phyloP scores from a whole-genome alignment of 1,140 invertebrate genomes.

The Antheraea pernyi region DNA sequence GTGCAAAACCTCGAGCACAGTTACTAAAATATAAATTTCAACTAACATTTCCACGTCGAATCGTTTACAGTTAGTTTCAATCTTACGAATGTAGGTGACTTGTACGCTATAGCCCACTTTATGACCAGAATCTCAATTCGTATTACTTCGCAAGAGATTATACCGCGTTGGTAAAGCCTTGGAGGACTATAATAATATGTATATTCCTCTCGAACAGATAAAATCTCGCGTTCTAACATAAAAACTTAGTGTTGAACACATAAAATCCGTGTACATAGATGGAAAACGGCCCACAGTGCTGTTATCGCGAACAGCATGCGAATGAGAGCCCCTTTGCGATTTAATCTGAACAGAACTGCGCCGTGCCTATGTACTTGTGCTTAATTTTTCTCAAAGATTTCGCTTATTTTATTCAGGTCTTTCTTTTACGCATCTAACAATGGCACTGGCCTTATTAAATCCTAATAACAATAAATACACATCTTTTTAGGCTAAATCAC shows the following conservation, averaged over 20 bases:
- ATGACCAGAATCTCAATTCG: neutral
- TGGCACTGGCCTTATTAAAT: too few species aligned
- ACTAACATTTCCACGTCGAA: neutral
- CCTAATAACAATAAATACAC: too few species aligned
- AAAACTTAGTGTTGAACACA: constrained; percentile 28
- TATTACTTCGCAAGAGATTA: neutral
- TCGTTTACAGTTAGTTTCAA: neutral
- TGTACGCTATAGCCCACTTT: neutral
- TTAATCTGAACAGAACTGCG: constrained; percentile 50
- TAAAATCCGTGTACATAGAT: constrained; percentile 23
- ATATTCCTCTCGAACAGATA: neutral
- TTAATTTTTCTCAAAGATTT: constrained; percentile 30
- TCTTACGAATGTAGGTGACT: neutral
- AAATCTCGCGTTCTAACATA: constrained; percentile 16
- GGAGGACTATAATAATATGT: constrained; percentile 2
- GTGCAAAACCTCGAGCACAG: too few species aligned
- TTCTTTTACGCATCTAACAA: too few species aligned
- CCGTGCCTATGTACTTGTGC: constrained; percentile 35
- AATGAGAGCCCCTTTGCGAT: constrained; percentile 55
- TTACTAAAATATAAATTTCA: too few species aligned
- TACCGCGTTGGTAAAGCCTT: neutral
- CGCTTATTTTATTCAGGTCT: too few species aligned
- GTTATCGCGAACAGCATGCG: constrained; percentile 45
- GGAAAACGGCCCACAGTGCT: constrained; percentile 34
- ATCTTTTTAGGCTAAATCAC: too few species aligned